A percentile compares a stretch with the other conserved stretches of the same genome.
Conservation (phyloP, 2,888 invertebrate species). For the Crocallis elinguaria region DNA sequence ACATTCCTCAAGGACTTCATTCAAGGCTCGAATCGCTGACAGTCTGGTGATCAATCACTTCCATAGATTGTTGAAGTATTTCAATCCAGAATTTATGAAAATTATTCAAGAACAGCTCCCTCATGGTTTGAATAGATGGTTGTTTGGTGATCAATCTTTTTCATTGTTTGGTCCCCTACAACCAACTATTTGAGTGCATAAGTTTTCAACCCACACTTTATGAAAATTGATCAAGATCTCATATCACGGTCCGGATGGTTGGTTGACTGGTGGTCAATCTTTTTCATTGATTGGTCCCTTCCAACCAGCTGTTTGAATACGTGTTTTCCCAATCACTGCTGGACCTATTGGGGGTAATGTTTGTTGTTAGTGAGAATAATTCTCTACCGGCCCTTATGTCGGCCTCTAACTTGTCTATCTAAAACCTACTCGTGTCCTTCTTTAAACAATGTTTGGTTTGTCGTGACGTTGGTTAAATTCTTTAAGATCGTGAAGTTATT, state of each 20-base stretch:
- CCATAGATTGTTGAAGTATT: too few species aligned
- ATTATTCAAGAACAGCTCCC: too few species aligned
- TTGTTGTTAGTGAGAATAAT: background rate
- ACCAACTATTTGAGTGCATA: background rate
- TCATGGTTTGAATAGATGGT: background rate
- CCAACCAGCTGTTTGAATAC: too few species aligned
- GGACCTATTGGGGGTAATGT: too few species aligned
- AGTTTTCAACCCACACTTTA: too few species aligned
- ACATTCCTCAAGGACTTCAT: too few species aligned
- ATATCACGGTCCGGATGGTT: too few species aligned
- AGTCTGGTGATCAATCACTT: too few species aligned
- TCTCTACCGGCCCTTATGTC: background rate
- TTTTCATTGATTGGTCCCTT: conserved; percentile 5
- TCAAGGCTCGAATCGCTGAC: too few species aligned
- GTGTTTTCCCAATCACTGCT: background rate
- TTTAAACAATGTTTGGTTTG: background rate
- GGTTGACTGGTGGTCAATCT: background rate
- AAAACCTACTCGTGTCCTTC: background rate
- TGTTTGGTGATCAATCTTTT: background rate
- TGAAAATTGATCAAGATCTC: too few species aligned
- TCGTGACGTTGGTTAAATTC: conserved; percentile 5
- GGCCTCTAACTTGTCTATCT: background rate
- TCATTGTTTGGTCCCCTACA: conserved; percentile 2
- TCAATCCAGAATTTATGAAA: too few species aligned
- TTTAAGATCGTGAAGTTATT: too few species aligned